These are phyloP conservation scores for Porites rus DNA, from an alignment of 92 coral and sea anemone species.

Conservation along the genomic window DNA sequence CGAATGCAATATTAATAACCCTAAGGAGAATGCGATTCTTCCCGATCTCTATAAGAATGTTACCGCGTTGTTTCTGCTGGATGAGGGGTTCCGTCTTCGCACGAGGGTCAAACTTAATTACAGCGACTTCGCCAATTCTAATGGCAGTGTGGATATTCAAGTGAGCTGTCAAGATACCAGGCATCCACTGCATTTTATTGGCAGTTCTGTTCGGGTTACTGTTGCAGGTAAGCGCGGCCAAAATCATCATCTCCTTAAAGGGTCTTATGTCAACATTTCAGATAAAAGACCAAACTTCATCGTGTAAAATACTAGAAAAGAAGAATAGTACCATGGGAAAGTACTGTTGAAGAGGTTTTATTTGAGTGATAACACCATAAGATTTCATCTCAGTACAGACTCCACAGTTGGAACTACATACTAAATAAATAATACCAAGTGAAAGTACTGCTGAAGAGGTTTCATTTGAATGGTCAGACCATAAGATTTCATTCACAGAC, in stretches of 20 bases:
- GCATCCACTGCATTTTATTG: constrained; percentile 64
- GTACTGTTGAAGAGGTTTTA: too few relatives aligned
- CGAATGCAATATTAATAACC: constrained; percentile 48
- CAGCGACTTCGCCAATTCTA: constrained; percentile 12
- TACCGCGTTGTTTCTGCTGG: constrained; percentile 51
- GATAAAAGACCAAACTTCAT: too few relatives aligned
- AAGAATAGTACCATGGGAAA: too few relatives aligned
- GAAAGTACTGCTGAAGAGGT: too few relatives aligned
- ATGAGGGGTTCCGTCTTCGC: constrained; percentile 43
- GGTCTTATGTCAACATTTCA: too few relatives aligned
- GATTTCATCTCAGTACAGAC: too few relatives aligned
- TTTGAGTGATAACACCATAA: too few relatives aligned
- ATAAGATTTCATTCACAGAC: too few relatives aligned
- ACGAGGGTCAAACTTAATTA: constrained; percentile 33
- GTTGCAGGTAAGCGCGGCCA: constrained; percentile 46
- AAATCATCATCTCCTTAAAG: background rate
- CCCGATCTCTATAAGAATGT: constrained; percentile 39
- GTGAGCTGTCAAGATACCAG: constrained; percentile 57
- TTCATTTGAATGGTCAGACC: too few relatives aligned
- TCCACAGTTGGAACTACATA: too few relatives aligned
- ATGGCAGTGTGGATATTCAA: constrained; percentile 43
- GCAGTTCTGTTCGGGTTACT: constrained; percentile 32
- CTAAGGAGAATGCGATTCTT: constrained; percentile 47
- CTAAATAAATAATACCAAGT: too few relatives aligned
- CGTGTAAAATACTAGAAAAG: too few relatives aligned